Conservation (phyloP, 1,140 invertebrate genomes). For the Callitettix versicolor region DNA sequence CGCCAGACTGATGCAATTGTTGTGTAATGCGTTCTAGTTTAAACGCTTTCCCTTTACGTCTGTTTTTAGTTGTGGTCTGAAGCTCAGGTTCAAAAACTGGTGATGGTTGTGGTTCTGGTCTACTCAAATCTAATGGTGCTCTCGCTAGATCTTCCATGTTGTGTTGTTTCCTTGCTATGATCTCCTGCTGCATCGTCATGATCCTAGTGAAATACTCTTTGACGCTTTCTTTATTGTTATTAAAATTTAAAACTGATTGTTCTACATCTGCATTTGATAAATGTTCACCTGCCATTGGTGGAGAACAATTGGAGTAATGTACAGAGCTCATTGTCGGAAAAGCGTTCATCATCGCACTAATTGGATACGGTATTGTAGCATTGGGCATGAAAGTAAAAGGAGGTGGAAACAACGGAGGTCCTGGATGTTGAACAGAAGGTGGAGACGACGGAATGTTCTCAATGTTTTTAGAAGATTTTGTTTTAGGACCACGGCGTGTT, state of each 20-base stretch:
- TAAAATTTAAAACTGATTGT: not conserved
- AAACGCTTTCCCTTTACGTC: conserved; percentile 68
- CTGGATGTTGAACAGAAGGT: not conserved
- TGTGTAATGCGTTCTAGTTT: conserved; percentile 41
- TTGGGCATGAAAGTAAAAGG: conserved; percentile 20
- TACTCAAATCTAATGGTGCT: conserved; percentile 24
- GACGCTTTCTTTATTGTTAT: conserved; percentile 11
- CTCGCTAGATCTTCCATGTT: not conserved
- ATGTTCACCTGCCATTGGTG: not conserved
- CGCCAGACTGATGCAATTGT: conserved; percentile 28
- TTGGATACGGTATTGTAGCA: conserved; percentile 16
- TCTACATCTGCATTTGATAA: not conserved
- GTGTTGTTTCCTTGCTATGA: not conserved
- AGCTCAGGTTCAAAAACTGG: not conserved
- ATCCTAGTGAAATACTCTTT: conserved; percentile 8
- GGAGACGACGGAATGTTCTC: conserved; percentile 3
- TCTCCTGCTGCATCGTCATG: conserved; percentile 5
- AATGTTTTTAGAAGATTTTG: conserved; percentile 35
- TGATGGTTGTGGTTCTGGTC: conserved; percentile 11
- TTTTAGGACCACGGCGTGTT: conserved; percentile 72
- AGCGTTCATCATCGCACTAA: conserved; percentile 20
- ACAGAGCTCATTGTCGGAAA: conserved; percentile 13
- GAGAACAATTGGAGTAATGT: conserved; percentile 1
- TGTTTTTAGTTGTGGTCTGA: conserved; percentile 43
- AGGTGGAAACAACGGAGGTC: conserved; percentile 12